These are phyloP conservation scores for Epistrophella euchroma DNA, from an alignment of 2,888 invertebrate genomes.

Conservation along the genomic window DNA sequence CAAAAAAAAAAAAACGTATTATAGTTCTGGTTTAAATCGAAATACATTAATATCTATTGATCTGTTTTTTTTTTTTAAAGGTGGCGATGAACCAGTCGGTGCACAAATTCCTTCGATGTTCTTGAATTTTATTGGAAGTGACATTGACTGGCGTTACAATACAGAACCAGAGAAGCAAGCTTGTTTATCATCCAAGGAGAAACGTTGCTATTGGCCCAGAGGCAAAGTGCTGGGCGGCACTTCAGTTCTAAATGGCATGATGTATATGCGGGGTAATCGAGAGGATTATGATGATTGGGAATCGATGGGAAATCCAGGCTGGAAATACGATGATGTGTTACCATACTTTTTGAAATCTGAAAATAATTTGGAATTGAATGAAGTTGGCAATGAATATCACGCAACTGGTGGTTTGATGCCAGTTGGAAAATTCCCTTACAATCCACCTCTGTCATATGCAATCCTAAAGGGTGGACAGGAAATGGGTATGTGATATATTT, in stretches of 20 bases:
- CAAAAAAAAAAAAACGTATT: not conserved
- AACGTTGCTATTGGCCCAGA: conserved; percentile 92
- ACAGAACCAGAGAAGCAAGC: conserved; percentile 93
- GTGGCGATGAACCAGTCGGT: conserved; percentile 94
- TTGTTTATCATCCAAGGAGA: conserved; percentile 88
- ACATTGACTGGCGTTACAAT: conserved; percentile 94
- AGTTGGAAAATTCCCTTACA: conserved; percentile 93
- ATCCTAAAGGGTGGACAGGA: conserved; percentile 91
- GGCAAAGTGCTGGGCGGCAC: conserved; percentile 96
- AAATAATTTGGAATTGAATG: conserved; percentile 89
- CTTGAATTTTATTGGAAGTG: conserved; percentile 92
- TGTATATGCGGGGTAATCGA: conserved; percentile 95
- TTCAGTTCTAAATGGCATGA: conserved; percentile 98
- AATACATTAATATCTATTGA: conserved; percentile 51
- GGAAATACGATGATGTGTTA: conserved; percentile 94
- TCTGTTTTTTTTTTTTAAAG: conserved; percentile 81
- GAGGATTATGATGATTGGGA: conserved; percentile 96
- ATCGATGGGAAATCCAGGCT: conserved; percentile 92
- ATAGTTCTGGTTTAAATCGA: conserved; percentile 21
- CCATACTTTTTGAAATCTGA: conserved; percentile 95
- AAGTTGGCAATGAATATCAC: conserved; percentile 91
- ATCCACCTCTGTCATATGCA: conserved; percentile 91
- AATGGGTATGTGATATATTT: conserved; percentile 85
- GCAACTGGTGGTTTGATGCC: conserved; percentile 91
- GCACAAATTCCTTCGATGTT: conserved; percentile 96